Conservation (phyloP, 2,888 invertebrate genomes). For the Dexiosoma caninum region DNA sequence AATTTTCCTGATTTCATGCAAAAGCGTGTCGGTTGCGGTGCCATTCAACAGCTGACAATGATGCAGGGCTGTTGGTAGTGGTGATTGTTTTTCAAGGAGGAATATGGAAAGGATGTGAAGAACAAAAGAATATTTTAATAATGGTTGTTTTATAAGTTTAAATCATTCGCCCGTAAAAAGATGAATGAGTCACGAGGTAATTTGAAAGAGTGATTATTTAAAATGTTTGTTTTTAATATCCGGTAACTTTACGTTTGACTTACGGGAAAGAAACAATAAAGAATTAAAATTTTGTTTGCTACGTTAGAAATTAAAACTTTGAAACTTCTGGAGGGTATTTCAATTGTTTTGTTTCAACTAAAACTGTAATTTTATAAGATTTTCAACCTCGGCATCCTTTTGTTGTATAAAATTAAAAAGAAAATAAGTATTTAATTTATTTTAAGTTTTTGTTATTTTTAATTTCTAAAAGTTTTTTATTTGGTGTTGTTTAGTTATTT, state of each 20-base stretch:
- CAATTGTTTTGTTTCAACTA: too few relatives aligned
- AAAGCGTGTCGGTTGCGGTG: constrained; percentile 82
- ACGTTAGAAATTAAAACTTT: background rate
- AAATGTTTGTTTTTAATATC: background rate
- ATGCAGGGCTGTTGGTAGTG: constrained; percentile 76
- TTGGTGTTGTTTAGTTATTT: background rate
- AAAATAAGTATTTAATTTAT: background rate
- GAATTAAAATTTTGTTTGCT: background rate
- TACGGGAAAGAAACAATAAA: background rate
- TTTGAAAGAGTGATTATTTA: background rate
- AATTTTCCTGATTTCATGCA: constrained; percentile 83
- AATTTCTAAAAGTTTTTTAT: background rate
- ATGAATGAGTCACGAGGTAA: background rate
- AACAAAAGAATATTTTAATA: too few relatives aligned
- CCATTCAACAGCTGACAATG: constrained; percentile 79
- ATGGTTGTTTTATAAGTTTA: background rate
- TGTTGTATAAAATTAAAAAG: too few relatives aligned
- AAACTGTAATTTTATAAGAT: too few relatives aligned
- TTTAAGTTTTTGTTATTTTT: background rate
- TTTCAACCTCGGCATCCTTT: too few relatives aligned
- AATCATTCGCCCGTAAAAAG: too few relatives aligned
- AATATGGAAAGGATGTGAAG: too few relatives aligned
- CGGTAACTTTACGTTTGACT: background rate
- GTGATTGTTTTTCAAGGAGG: too few relatives aligned
- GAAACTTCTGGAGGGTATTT: too few relatives aligned